Conservation (phyloP, 2,888 invertebrate genomes). For the Mesorhabditis spiculigera region DNA sequence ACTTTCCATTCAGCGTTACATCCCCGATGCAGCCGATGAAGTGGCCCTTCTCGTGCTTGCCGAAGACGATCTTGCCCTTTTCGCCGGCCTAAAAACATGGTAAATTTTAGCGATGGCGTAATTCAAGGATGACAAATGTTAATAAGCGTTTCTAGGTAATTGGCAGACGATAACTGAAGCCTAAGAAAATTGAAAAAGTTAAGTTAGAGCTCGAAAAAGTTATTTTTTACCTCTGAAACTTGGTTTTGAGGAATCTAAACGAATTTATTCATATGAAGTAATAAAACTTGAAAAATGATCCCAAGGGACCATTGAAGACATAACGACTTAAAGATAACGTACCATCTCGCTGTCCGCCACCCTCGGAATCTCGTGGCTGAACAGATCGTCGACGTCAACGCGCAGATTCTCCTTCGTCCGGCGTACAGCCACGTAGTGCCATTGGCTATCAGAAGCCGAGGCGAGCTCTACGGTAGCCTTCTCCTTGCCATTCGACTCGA, state of each 20-base stretch:
- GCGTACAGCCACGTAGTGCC: constrained; percentile 87
- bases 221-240: background rate
- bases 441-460: constrained; percentile 72
- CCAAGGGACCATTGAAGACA: no score
- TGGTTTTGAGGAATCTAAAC: background rate
- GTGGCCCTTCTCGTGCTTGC: constrained; percentile 73
- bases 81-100: constrained; percentile 53
- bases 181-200: no score
- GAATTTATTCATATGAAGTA: no score
- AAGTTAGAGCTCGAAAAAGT: background rate
- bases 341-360: constrained; percentile 22
- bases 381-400: constrained; percentile 81
- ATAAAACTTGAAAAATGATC: no score
- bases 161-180: no score
- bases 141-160: no score
- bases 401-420: constrained; percentile 62
- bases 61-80: constrained; percentile 77
- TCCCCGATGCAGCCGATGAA: constrained; percentile 90
- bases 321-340: background rate
- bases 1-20: constrained; percentile 77
- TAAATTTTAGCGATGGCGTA: no score
- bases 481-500: background rate
- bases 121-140: no score
- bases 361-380: constrained; percentile 60
- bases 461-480: constrained; percentile 43